A percentile compares a stretch with the other conserved stretches of the same genome.
These are phyloP conservation scores for Leucoraja ocellata DNA, from an alignment of 2,797 vertebrate species.

Conservation along the genomic window DNA sequence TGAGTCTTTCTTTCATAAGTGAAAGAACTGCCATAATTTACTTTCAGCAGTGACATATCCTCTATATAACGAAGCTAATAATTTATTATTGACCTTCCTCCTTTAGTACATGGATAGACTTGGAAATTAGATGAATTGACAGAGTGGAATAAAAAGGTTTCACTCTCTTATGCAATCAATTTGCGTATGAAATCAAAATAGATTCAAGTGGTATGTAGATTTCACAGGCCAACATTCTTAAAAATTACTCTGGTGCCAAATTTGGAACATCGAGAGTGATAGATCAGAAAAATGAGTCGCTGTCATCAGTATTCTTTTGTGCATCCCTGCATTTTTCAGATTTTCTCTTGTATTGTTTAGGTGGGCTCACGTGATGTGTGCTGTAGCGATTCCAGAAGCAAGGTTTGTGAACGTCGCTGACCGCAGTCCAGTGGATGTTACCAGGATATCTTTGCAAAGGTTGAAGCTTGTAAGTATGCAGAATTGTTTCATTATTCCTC, in stretches of 20 bases:
- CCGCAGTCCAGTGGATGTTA: slow-evolving; percentile 81
- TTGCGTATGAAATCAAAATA: slow-evolving; percentile 21
- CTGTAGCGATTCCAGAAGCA: slow-evolving; percentile 85
- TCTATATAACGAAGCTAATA: slow-evolving; percentile 19
- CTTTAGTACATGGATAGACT: slow-evolving; percentile 21
- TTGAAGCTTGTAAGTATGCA: slow-evolving; percentile 82
- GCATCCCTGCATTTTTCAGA: slow-evolving; percentile 1
- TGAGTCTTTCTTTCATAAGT: slow-evolving; percentile 11
- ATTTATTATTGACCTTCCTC: slow-evolving; percentile 29
- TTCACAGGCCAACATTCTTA: slow-evolving; percentile 10
- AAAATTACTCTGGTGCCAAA: background rate
- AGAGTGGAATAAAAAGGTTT: background rate
- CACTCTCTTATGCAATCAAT: background rate
- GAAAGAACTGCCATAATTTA: slow-evolving; percentile 28
- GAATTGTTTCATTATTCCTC: slow-evolving; percentile 28
- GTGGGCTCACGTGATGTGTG: slow-evolving; percentile 92
- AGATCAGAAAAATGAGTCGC: background rate
- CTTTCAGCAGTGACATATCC: slow-evolving; percentile 9
- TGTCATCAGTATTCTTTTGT: slow-evolving; percentile 1
- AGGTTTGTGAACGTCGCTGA: slow-evolving; percentile 78
- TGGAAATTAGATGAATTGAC: background rate
- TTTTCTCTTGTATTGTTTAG: slow-evolving; percentile 58
- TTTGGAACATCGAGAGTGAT: background rate
- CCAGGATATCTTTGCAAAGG: slow-evolving; percentile 82
- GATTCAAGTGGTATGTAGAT: background rate